These are phyloP conservation scores for Hoplodrina blanda DNA, from an alignment of 2,888 invertebrate species.

Conservation along the genomic window DNA sequence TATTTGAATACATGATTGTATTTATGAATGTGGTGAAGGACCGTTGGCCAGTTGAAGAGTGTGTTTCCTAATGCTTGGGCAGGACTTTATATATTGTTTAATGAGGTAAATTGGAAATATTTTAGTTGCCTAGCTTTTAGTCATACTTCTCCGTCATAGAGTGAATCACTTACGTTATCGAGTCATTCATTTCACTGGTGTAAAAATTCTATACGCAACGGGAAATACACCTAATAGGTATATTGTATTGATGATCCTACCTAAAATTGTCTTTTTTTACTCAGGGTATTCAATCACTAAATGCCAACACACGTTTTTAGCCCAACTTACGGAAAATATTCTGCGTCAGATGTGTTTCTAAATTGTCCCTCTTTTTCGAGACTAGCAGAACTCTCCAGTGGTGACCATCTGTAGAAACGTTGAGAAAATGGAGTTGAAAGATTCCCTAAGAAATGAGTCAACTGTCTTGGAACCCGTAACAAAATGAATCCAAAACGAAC, in stretches of 20 bases:
- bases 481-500: too few relatives aligned
- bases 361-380: too few relatives aligned
- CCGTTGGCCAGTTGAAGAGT: slow-evolving; percentile 25
- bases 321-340: too few relatives aligned
- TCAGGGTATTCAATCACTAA: too few relatives aligned
- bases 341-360: too few relatives aligned
- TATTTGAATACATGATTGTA: slow-evolving; percentile 57
- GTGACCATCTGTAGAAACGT: too few relatives aligned
- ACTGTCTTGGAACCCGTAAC: too few relatives aligned
- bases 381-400: too few relatives aligned
- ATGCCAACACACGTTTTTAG: too few relatives aligned
- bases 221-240: too few relatives aligned
- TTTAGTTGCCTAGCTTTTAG: not conserved
- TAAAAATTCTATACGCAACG: not conserved
- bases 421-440: too few relatives aligned
- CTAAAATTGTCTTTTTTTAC: not conserved
- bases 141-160: slow-evolving; percentile 9
- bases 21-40: slow-evolving; percentile 51
- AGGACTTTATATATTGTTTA: slow-evolving; percentile 40
- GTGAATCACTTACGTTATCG: slow-evolving; percentile 23
- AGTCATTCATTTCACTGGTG: not conserved
- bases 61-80: not conserved
- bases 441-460: too few relatives aligned
- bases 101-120: slow-evolving; percentile 34
- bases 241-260: not conserved